phyloP scores from a whole-genome alignment of 2,888 invertebrate genomes.

The Pammene aurita region DNA sequence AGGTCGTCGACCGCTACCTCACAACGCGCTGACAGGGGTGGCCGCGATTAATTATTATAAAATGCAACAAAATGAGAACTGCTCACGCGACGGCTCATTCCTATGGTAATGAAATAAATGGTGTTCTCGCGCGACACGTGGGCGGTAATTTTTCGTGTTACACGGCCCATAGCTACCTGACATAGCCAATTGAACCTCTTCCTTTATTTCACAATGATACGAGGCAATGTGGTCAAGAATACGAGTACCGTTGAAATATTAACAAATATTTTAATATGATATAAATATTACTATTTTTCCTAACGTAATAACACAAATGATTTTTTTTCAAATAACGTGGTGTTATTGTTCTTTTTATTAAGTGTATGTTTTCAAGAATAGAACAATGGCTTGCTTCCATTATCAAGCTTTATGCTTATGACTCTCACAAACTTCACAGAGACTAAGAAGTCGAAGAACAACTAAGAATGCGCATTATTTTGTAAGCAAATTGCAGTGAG shows the following conservation, averaged over 20 bases:
- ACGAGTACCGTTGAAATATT: background rate
- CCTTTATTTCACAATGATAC: conserved; percentile 32
- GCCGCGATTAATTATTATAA: conserved; percentile 77
- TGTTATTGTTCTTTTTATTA: too few relatives aligned
- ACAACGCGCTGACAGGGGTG: conserved; percentile 71
- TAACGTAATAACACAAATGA: too few relatives aligned
- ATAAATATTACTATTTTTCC: too few relatives aligned
- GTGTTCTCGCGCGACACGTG: conserved; percentile 35
- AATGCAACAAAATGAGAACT: conserved; percentile 70
- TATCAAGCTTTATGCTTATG: conserved; percentile 12
- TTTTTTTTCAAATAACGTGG: too few relatives aligned
- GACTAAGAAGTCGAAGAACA: conserved; percentile 30
- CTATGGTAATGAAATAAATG: conserved; percentile 44
- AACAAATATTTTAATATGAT: too few relatives aligned
- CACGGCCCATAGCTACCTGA: conserved; percentile 29
- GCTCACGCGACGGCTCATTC: conserved; percentile 61
- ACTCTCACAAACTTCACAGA: conserved; percentile 5
- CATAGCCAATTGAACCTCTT: conserved; percentile 32
- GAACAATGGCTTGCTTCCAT: conserved; percentile 6
- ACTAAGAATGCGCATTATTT: conserved; percentile 32
- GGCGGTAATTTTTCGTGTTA: conserved; percentile 32
- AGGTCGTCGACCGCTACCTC: conserved; percentile 71
- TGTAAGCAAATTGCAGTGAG: conserved; percentile 25
- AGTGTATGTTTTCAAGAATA: background rate
- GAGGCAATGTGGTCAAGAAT: background rate